Base-by-base conservation (phyloP, 2,888 invertebrate genomes). In the Amiota mariae region DNA sequence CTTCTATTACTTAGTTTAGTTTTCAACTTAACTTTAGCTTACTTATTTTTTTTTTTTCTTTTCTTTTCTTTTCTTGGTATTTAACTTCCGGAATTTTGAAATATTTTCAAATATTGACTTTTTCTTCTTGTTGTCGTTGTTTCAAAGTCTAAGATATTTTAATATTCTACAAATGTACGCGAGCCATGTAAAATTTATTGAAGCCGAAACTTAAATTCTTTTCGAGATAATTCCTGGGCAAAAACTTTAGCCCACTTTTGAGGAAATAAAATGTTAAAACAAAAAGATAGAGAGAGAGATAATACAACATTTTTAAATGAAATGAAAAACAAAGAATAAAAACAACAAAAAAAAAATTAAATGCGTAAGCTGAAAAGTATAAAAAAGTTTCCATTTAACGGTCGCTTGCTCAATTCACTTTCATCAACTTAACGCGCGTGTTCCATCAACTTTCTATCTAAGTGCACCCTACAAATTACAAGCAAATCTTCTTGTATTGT, bases 141-240 rank as follows among this genome's bases (percentile, higher is more conserved):
- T 74, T 78, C 48, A 75, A 74, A 73, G 82, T 79, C 11, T 15
- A 59, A 2, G 77, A 49, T 46, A 66, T 80, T 78, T 81, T 82
- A 82, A 80, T 81, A 81, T 81, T 81, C 82, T 51, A 74, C 77
- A 75, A 78, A 76, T 81, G 81, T 82, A 82, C 78, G 77, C 82
- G 74, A 72, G 81, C 75, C 79, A 81, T 82, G 78, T 82, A 76
- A 76, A 81, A 81, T 82, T 79, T 81, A 81, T 81, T 79, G 72
- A 75, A 75, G 75, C 77, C 76, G 75, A 76, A 76, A 66, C 66
- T 49, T n/a, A 66, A 66, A 66, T 66, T 49, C 18, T 15, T 1
- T 36, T 66, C 64, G 46, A 46, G n/a, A 46, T 64, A 64, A 64
- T 64, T 64, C 47, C 64, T 36, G 64, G 63, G 36, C 36, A 36